Evolutionary conservation across 2,113 vertebrate species (phyloP), one percentile per base, ranked within the genome.

Genomic region (Chloropsis hardwickii): DNA sequence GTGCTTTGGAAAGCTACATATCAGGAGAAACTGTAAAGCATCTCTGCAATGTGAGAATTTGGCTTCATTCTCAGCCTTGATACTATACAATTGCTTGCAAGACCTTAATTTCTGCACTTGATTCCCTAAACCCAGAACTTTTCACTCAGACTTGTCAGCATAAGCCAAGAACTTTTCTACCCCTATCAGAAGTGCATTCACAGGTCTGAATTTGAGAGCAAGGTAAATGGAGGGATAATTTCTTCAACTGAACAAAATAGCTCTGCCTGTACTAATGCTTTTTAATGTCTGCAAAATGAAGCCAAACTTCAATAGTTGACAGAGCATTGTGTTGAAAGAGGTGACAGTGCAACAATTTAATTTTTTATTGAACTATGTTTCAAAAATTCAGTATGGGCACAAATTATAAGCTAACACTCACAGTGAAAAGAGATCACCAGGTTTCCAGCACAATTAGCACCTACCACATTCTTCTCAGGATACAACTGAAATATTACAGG

Each of bases 321-420:
- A 96, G 70, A 83, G 42, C 21, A 27, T 24, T 81, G 25, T 5
- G 2, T 31, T 88, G 66, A 76, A 29, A 81, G 69, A 64, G 40
- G 12, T 94, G 74, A 87, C 28, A 73, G 28, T 25, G 51, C 35
- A 66, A 86, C 51, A 73, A 76, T 80, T 92, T 70, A 20, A 60
- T 93, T 92, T 92, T 90, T 91, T 92, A 87, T 37, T 83, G 54
- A 92, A 48, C 21, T 11, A 18, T 71, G 10, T 33, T 84, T 96
- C 56, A 92, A 81, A 97, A 96, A 76, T 93, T 61, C 44, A 77
- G 65, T 29, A 90, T 64, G 60, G 67, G 23, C 27, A 67, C 37
- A 82, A 90, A 83, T 48, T 22, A 53, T 80, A 86, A 94, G 48
- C 29, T 74, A 94, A 83, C 24, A 78, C 69, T 67, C 62, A 72